Conservation (phyloP, 1,140 invertebrate genomes). For the Holcopasites calliopsidis region DNA sequence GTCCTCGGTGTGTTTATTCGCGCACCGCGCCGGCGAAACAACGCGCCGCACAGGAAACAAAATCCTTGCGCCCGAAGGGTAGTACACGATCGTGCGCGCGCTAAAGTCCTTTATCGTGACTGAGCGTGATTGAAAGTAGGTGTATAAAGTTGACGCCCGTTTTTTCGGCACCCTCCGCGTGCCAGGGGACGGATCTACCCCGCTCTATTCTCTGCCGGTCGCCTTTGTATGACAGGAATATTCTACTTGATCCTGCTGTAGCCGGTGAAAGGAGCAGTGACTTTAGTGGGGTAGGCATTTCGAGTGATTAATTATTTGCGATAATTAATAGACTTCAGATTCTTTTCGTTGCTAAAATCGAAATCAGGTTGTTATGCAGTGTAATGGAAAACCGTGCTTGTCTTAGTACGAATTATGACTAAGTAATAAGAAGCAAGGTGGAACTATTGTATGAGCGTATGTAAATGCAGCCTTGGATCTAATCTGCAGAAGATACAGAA, state of each 20-base stretch:
- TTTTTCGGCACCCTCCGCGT: neutral
- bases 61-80: constrained; percentile 45
- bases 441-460: no score
- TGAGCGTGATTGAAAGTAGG: constrained; percentile 31
- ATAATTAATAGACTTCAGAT: no score
- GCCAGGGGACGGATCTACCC: neutral
- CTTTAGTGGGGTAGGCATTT: no score
- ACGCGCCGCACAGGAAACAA: constrained; percentile 38
- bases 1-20: constrained; percentile 56
- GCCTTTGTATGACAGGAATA: neutral
- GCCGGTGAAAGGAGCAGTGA: no score
- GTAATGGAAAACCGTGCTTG: no score
- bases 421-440: no score
- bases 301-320: no score
- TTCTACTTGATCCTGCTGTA: neutral
- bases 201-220: neutral
- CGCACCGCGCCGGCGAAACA: constrained; percentile 30
- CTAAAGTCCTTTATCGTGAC: constrained; percentile 35
- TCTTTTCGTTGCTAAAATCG: no score
- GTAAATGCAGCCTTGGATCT: no score
- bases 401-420: no score
- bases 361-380: no score
- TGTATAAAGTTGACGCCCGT: constrained; percentile 5
- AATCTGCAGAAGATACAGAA: no score
- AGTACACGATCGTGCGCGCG: constrained; percentile 30